Conservation (phyloP, 2,113 vertebrate species). For the Cyprinus carpio region DNA sequence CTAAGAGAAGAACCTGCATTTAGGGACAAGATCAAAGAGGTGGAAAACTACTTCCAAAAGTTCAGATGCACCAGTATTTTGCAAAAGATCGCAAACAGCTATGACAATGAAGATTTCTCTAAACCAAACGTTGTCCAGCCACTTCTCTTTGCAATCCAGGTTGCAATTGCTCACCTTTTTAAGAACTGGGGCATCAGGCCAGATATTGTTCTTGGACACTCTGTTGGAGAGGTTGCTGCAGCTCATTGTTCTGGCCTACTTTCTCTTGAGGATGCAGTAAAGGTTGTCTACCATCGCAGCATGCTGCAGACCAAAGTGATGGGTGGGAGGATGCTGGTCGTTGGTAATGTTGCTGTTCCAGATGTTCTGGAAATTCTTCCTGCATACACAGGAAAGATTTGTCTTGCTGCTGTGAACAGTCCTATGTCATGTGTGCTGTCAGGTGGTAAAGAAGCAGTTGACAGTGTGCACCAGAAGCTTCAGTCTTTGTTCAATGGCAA, state of each 20-base stretch:
- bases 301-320: slow-evolving; percentile 76
- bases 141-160: slow-evolving; percentile 83
- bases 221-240: slow-evolving; percentile 84
- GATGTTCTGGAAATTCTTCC: slow-evolving; percentile 69
- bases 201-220: slow-evolving; percentile 75
- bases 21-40: slow-evolving; percentile 76
- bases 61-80: slow-evolving; percentile 66
- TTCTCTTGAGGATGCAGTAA: slow-evolving; percentile 83
- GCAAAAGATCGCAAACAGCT: slow-evolving; percentile 60
- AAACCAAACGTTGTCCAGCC: slow-evolving; percentile 76
- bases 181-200: slow-evolving; percentile 82
- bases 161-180: slow-evolving; percentile 77
- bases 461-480: slow-evolving; percentile 68
- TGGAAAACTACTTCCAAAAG: slow-evolving; percentile 72
- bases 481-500: slow-evolving; percentile 63
- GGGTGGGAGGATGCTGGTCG: slow-evolving; percentile 81
- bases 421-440: slow-evolving; percentile 83
- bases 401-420: slow-evolving; percentile 84
- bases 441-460: slow-evolving; percentile 73
- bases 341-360: slow-evolving; percentile 77
- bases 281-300: slow-evolving; percentile 80
- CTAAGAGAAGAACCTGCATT: slow-evolving; percentile 76
- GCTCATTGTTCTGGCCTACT: slow-evolving; percentile 83
- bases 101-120: slow-evolving; percentile 64
- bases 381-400: slow-evolving; percentile 70